Base-by-base conservation (phyloP, 2,113 vertebrate genomes). In the Lasiurus borealis region DNA sequence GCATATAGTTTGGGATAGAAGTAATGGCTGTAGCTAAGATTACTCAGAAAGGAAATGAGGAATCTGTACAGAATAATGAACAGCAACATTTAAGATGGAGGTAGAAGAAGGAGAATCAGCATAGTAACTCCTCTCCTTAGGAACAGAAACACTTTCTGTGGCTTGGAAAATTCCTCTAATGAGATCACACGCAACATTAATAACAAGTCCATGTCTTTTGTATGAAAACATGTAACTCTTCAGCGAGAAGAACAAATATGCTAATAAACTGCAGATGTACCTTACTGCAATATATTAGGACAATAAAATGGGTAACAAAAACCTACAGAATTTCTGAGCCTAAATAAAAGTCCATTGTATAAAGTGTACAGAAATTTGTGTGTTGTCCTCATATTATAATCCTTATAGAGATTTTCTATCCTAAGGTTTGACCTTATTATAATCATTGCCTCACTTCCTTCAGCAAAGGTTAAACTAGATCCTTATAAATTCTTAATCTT, bases 221-320 rank as follows among this genome's bases (percentile, higher is more conserved):
- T 91, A 93, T 72, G 78, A 85, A 88, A 62, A 81, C 29, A 72
- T 29, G 5, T 19, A 91, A 90, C 46, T 87, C 48, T 93, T 93
- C 3, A 44, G 46, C n/a, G 12, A 91, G 10, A 88, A 10, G 54
- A 87, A 91, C 12, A 88, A 75, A 76, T 59, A 85, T 52, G 21
- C 25, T 57, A 29, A 78, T 36, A 96, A 82, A 77, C 40, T 64
- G 13, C 14, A 76, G 8, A 31, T n/a, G 12, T 7, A 11, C n/a
- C 29, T 85, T 81, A 68, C 7, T 59, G 12, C 23, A 86, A 83
- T 15, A 68, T 78, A n/a, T 68, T 77, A 78, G 12, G 36, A 84
- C 29, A 86, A 72, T 72, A 72, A 80, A 88, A 84, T 31, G 25
- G 1, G 7, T 83, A 77, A 88, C 34, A 27, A 54, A 95, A 85